Evolutionary conservation across 2,888 invertebrate species (phyloP), one percentile per base, ranked within the genome.

Genomic region (Pheosia tremula): DNA sequence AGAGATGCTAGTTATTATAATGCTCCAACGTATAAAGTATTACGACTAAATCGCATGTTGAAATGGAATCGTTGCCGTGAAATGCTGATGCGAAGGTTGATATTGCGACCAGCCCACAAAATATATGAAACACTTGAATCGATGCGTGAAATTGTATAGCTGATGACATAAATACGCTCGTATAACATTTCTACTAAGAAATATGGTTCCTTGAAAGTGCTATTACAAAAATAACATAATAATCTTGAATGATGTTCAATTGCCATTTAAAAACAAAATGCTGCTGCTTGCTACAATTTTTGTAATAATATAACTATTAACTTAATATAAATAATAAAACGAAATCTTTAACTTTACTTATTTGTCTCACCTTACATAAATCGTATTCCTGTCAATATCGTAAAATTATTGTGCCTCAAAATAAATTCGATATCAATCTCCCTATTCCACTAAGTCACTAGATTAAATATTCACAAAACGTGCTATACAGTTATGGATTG

Each of bases 1-100:
- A 63, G 61, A 66, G 64, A 69, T 59, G 55, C 50, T 58, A 66
- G 68, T 71, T 65, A 63, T 63, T 65, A 63, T 63, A 71, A 74
- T 61, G 64, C 57, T 64, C 63, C 64, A 64, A 62, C 49, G 56
- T 62, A 63, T 69, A 74, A 61, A 72, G 67, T 67, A 74, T 77
- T 76, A 79, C 62, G 74, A 76, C 67, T 64, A 56, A 65, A 74
- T 84, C 68, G 79, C 79, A 79, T 82, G 83, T 75, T 66, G 66
- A 72, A 74, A 72, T 69, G 60, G 63, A 80, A 78, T 77, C 68
- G 68, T 68, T 75, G 71, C 75, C 78, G 71, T 80, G 72, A 80
- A 84, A 81, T 71, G 66, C 71, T 66, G 64, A 72, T 69, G 67
- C 56, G 65, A 78, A 79, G 77, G 75, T 72, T 77, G 63, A 60